Evolutionary conservation across 2,888 invertebrate genomes (phyloP), one percentile per base, ranked within the genome.

Genomic region (Pterostichus madidus): DNA sequence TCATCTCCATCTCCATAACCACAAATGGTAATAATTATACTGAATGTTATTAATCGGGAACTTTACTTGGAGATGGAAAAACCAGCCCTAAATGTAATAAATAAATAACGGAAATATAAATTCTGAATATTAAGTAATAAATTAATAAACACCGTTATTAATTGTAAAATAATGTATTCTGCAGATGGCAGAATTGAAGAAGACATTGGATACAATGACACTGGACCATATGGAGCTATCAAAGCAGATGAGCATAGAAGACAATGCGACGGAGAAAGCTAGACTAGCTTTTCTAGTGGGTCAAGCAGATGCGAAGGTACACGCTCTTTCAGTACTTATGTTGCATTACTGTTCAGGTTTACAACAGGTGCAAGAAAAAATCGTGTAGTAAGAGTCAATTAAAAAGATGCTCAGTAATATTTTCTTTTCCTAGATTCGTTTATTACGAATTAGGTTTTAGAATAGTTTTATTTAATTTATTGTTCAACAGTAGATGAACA

Each of bases 281-380:
- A 90, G 89, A 86, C 84, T 91, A 77, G 91, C 91, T 1, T 91
- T 91, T 86, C 87, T 91, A 85, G 89, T 89, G 88, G 92, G 88
- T 85, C 94, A 95, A 87, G 94, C 96, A 59, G 98, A 98, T 88
- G 94, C 96, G 85, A 95, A 97, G 87, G 95, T 97, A 6, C 97
- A 97, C 89, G 97, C 97, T 0, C 91, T 99, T 84, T 97, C 98
- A 75, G 95, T 98, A 78, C 93, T 98, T 85, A 96, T 98, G 95
- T 91, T 99, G 85, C 98, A 98, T 90, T 96, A 97, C 90, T 99
- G 98, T 90, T 96, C 98, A 3, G 98, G 97, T 2, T 93, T 98
- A 83, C 98, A 98, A 88, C 94, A 96, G 86, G 94, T 95, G 2
- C 89, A 89, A 85, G 89, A 90, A 83, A 90, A 89, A 84, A 89